Percentiles rank a stretch among this genome's conserved stretches.
phyloP scores from a whole-genome alignment of 2,113 vertebrate species.

The Varanus salvator region DNA sequence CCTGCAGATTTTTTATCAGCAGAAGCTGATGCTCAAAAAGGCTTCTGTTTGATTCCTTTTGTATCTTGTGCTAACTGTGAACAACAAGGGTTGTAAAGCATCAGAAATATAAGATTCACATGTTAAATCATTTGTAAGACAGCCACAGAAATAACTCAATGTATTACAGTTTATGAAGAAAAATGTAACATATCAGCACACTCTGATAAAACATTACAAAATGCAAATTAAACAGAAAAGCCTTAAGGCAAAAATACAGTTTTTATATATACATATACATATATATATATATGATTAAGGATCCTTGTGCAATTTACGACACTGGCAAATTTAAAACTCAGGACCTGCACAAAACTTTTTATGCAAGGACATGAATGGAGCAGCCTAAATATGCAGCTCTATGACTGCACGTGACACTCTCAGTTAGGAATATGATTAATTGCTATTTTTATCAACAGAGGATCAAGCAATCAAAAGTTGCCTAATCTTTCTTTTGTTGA shows the following conservation, averaged over 20 bases:
- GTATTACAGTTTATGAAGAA: background rate
- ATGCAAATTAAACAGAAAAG: background rate
- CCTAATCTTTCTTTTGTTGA: background rate
- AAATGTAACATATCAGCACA: constrained; percentile 23
- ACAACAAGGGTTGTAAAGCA: background rate
- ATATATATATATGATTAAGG: too few relatives aligned
- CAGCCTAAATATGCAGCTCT: background rate
- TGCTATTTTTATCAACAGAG: background rate
- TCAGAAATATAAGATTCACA: background rate
- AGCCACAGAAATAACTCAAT: background rate
- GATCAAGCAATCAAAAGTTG: background rate
- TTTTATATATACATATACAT: too few relatives aligned
- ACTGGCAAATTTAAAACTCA: background rate
- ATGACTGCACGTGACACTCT: background rate
- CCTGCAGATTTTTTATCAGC: background rate
- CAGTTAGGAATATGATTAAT: background rate
- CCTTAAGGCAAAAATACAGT: constrained; percentile 8
- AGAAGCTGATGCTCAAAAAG: background rate
- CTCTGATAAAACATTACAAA: constrained; percentile 14
- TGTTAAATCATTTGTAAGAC: background rate
- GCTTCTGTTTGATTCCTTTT: background rate
- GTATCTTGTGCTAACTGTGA: background rate
- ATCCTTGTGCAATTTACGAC: background rate
- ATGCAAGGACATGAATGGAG: background rate
- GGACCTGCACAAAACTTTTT: background rate